Conservation (phyloP, 2,797 vertebrate species). For the Gallinago nigripennis region DNA sequence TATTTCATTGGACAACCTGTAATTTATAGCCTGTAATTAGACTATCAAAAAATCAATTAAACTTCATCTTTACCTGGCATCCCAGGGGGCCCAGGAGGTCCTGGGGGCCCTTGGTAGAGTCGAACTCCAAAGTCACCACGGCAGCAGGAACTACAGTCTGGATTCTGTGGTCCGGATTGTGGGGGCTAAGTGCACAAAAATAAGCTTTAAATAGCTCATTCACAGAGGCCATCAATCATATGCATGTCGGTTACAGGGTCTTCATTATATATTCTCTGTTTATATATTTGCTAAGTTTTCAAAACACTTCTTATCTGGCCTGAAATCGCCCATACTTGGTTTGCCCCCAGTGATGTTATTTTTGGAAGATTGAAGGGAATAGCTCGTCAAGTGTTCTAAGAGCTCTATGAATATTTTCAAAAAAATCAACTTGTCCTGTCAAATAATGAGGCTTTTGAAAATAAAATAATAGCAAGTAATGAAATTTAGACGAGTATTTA, state of each 20-base stretch:
- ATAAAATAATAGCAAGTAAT: neutral
- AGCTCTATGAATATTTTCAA: neutral
- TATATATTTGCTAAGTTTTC: slow-evolving; percentile 3
- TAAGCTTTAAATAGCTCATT: slow-evolving; percentile 23
- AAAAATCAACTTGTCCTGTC: neutral
- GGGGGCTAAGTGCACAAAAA: slow-evolving; percentile 69
- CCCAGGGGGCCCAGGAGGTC: slow-evolving; percentile 79
- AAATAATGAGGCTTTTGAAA: neutral
- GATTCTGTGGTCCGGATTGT: slow-evolving; percentile 70
- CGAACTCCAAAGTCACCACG: slow-evolving; percentile 80
- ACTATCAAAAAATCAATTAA: neutral
- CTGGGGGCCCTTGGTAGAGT: slow-evolving; percentile 79
- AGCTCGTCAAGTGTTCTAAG: neutral
- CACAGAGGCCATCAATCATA: neutral
- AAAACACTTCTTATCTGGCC: neutral
- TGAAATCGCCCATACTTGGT: neutral
- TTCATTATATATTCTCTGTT: slow-evolving; percentile 6
- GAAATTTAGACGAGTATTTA: neutral
- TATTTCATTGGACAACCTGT: neutral
- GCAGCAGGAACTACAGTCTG: slow-evolving; percentile 81
- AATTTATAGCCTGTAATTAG: neutral
- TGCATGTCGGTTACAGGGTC: neutral
- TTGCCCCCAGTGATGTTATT: neutral
- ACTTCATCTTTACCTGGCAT: slow-evolving; percentile 78
- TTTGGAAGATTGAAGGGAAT: slow-evolving; percentile 1